Percentiles rank a stretch among this genome's conserved stretches.
phyloP scores from a whole-genome alignment of 2,797 vertebrate genomes.

The Gobio occitaniae region DNA sequence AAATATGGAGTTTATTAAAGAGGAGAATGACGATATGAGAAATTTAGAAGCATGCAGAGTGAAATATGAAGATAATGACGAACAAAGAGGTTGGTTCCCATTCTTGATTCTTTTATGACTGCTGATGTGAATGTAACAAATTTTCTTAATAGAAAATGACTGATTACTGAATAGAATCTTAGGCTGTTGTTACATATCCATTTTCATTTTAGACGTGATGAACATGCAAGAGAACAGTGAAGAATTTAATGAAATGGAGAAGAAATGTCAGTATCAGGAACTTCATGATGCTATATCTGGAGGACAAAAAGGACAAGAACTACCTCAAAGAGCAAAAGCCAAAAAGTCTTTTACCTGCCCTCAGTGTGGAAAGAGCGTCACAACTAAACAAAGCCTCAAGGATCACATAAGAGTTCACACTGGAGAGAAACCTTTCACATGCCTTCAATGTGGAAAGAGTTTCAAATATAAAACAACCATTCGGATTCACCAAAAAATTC shows the following conservation, averaged over 20 bases:
- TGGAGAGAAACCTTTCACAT: not conserved
- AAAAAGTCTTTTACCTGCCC: not conserved
- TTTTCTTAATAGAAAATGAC: not conserved
- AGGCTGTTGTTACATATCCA: not conserved
- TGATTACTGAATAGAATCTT: not conserved
- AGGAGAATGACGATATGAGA: not conserved
- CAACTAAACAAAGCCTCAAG: not conserved
- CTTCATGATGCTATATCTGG: not conserved
- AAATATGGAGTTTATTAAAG: constrained; percentile 1
- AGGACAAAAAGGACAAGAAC: not conserved
- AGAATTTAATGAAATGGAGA: not conserved
- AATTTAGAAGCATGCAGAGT: too few relatives aligned
- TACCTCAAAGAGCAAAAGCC: not conserved
- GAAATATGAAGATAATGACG: too few relatives aligned
- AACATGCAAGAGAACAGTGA: not conserved
- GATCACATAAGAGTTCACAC: constrained; percentile 8
- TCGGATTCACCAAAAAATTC: not conserved
- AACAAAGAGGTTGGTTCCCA: too few relatives aligned
- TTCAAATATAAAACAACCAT: not conserved
- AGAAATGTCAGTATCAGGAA: not conserved
- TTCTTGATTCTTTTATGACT: not conserved
- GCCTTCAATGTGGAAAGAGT: not conserved
- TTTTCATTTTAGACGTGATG: not conserved
- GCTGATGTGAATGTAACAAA: not conserved
- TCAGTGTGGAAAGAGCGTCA: constrained; percentile 1